Evolutionary conservation across 2,113 vertebrate genomes (phyloP), one percentile per base, ranked within the genome.

Genomic region (Oenanthe oenanthe): DNA sequence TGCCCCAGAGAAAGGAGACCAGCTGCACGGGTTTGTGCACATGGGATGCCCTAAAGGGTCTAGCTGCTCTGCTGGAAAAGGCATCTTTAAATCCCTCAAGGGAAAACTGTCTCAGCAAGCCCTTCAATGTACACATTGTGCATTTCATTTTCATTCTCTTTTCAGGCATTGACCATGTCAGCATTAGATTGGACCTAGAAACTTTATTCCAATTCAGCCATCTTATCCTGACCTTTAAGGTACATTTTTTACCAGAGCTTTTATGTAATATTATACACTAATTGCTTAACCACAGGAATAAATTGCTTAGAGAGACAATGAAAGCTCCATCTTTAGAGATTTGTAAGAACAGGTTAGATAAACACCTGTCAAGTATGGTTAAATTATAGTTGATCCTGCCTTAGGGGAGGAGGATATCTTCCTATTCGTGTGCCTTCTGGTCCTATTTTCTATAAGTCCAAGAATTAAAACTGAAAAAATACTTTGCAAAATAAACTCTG

Each of bases 151-250:
- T 97, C 73, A 21, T 75, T 95, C 95, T 89, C 80, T 93, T 94
- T 97, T 60, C 94, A 99, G 99, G 98, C 54, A 38, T 98, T 96
- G 98, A 99, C 85, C 94, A 97, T 10, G 98, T 99, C 97, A 99
- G 98, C 96, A 98, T 99, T 92, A 97, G 97, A 92, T 63, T 99
- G 95, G 98, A 99, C 85, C 97, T 99, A 81, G 98, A 99, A 96
- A 97, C 98, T 6, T 80, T 99, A 67, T 99, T 99, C 97, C 98
- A 99, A 92, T 99, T 99, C 96, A 99, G 98, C 82, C 99, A 99
- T 65, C 98, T 99, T 72, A 98, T 99, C 70, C 97, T 99, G 95
- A 99, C 98, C 53, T 99, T 99, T 94, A 99, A 99, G 99, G 99
- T 99, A 98, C 22, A 6, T 61, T 8, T 68, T 58, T 80, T 83